These are phyloP conservation scores for Osedax fenrisi DNA, from an alignment of 2,888 invertebrate species.

Conservation along the genomic window DNA sequence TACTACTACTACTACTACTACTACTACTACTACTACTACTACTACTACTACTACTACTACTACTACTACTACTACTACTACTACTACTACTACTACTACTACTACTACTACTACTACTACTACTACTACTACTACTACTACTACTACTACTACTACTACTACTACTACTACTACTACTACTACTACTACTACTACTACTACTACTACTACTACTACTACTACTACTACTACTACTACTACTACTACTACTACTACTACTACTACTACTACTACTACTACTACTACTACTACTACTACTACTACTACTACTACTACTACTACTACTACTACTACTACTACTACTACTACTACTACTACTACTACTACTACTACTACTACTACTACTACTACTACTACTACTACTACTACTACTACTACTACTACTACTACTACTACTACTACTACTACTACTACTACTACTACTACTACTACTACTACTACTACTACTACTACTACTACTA, in stretches of 20 bases:
- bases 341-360: background rate
- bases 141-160: too few relatives aligned
- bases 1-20: too few relatives aligned
- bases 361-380: slow-evolving; percentile 27
- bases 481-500: slow-evolving; percentile 25
- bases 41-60: too few relatives aligned
- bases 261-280: slow-evolving; percentile 8
- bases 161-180: too few relatives aligned
- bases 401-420: slow-evolving; percentile 30
- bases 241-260: slow-evolving; percentile 15
- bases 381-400: slow-evolving; percentile 30
- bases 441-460: slow-evolving; percentile 25
- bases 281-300: slow-evolving; percentile 23
- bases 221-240: too few relatives aligned
- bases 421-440: slow-evolving; percentile 31
- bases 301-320: slow-evolving; percentile 16
- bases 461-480: slow-evolving; percentile 17
- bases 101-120: too few relatives aligned
- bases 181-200: too few relatives aligned
- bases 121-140: too few relatives aligned
- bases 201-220: too few relatives aligned
- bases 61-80: too few relatives aligned
- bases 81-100: too few relatives aligned
- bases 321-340: slow-evolving; percentile 11
- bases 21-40: too few relatives aligned